These are phyloP conservation scores for Himantopus leucocephalus DNA, from an alignment of 2,113 vertebrate genomes.

Conservation along the genomic window DNA sequence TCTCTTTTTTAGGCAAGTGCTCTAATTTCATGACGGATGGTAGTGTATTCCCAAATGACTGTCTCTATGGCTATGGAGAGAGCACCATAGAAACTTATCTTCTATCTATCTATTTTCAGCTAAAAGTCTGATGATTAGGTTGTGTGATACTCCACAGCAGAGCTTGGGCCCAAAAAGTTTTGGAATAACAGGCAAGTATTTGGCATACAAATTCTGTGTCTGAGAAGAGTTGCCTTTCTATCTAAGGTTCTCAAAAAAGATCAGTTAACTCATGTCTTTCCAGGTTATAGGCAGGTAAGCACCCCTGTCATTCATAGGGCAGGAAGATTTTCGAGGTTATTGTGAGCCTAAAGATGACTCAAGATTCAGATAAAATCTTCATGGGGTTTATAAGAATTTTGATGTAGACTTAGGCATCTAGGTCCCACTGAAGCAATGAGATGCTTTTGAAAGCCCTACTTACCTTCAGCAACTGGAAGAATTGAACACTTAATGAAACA, in stretches of 20 bases:
- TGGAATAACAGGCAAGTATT: neutral
- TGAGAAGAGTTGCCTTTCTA: neutral
- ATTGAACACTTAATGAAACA: neutral
- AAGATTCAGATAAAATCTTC: neutral
- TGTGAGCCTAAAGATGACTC: neutral
- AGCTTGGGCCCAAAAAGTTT: neutral
- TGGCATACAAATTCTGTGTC: neutral
- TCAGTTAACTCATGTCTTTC: neutral
- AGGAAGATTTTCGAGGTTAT: neutral
- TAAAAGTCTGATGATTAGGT: neutral
- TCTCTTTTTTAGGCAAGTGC: slow-evolving; percentile 30
- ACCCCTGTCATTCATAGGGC: neutral
- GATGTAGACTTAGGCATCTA: neutral
- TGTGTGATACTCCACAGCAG: neutral
- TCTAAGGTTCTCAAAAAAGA: neutral
- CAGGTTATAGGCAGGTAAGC: neutral
- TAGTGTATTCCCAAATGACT: neutral
- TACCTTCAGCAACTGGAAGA: neutral
- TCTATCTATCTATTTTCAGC: neutral
- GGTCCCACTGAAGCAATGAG: neutral
- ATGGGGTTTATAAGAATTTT: neutral
- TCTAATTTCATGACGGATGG: neutral
- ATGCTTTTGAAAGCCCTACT: neutral
- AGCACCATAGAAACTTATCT: slow-evolving; percentile 2
- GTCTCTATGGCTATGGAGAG: neutral